A percentile compares a stretch with the other conserved stretches of the same genome.
Evolutionary conservation across 1,140 invertebrate species (phyloP).

Genomic region (Tetraneura akinire): DNA sequence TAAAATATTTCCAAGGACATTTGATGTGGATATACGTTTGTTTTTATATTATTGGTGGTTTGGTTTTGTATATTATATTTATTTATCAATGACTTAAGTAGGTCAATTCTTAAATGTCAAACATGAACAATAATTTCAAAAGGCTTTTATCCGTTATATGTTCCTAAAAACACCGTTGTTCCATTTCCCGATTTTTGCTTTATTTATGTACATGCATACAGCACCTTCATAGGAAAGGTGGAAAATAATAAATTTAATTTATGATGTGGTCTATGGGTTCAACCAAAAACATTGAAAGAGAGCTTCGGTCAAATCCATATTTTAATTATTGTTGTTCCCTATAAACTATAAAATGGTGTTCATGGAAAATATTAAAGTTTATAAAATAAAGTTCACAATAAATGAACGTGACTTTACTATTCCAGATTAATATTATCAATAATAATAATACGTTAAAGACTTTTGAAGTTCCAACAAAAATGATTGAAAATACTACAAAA

Average conservation of each 20-base stretch:
- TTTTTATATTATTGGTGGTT: neutral
- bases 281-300: conserved; percentile 4
- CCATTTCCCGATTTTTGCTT: neutral
- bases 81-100: neutral
- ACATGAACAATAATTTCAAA: neutral
- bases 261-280: neutral
- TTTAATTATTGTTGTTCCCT: conserved; percentile 20
- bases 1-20: no score
- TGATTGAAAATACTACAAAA: no score
- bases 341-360: no score
- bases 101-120: neutral
- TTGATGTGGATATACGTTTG: neutral
- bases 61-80: neutral
- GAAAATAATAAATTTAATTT: conserved; percentile 10
- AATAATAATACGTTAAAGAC: no score
- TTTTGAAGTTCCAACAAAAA: no score
- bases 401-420: conserved; percentile 21
- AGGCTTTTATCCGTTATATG: neutral
- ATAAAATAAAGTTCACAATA: neutral
- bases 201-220: neutral
- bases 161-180: neutral
- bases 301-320: neutral
- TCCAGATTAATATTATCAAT: no score
- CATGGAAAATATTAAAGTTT: conserved; percentile 4
- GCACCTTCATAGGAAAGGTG: no score